Evolutionary conservation across 2,797 vertebrate species (phyloP).

Genomic region (Silurus aristotelis): DNA sequence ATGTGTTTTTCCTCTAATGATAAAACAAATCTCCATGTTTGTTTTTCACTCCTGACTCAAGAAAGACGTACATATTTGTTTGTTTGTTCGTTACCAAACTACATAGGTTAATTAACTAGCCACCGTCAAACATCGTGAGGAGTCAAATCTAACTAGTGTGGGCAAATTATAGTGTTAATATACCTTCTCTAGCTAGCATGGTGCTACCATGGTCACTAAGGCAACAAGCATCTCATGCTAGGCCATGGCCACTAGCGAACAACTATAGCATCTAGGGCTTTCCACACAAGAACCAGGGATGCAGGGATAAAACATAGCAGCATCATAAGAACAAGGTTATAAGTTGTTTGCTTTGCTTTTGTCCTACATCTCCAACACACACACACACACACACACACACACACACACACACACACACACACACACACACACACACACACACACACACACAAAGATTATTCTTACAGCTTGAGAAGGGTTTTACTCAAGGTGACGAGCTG

Average conservation of each 20-base stretch:
- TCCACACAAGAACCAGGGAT: neutral
- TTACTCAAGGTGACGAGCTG: constrained; percentile 39
- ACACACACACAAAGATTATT: neutral
- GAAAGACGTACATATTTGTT: too few species aligned
- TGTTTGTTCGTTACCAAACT: neutral
- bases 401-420: neutral
- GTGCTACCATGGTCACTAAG: neutral
- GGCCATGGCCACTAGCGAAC: neutral
- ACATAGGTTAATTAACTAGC: neutral
- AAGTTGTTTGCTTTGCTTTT: neutral
- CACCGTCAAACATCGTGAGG: neutral
- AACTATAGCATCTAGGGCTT: too few species aligned
- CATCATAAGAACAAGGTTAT: neutral
- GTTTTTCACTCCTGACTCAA: neutral
- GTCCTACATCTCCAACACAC: neutral
- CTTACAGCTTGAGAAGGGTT: neutral
- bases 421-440: neutral
- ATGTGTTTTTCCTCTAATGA: neutral
- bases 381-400: too few species aligned
- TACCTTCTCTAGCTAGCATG: neutral
- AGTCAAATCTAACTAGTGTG: neutral
- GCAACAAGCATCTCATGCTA: neutral
- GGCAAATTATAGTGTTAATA: neutral
- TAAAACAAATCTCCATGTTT: neutral
- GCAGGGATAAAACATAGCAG: neutral